Percentiles rank a stretch among this genome's conserved stretches.
Conservation (phyloP, 2,797 vertebrate genomes). For the Pangasius larnaudii region DNA sequence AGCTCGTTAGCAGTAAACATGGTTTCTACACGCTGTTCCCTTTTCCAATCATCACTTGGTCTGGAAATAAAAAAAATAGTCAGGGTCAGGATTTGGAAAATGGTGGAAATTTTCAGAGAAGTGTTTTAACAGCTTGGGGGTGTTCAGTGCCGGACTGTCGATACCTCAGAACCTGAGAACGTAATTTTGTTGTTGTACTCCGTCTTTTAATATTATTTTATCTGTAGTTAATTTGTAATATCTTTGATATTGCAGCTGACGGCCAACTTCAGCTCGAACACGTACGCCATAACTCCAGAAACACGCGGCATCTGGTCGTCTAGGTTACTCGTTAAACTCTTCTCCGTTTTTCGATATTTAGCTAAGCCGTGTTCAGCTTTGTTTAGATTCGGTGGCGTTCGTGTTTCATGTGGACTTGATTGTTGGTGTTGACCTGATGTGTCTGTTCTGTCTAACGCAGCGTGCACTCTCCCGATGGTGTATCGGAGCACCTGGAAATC, state of each 20-base stretch:
- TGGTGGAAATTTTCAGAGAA: too few relatives aligned
- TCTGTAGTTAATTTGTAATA: too few relatives aligned
- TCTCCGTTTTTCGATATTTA: neutral
- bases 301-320: neutral
- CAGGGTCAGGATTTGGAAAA: too few relatives aligned
- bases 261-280: neutral
- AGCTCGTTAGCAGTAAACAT: neutral
- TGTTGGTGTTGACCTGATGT: neutral
- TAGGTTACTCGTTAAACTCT: neutral
- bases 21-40: neutral
- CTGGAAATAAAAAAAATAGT: too few relatives aligned
- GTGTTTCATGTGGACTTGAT: neutral
- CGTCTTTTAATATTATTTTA: too few relatives aligned
- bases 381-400: too few relatives aligned
- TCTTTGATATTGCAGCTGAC: too few relatives aligned
- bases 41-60: too few relatives aligned
- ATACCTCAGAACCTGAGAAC: too few relatives aligned
- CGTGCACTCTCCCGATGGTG: conserved; percentile 71
- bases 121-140: too few relatives aligned
- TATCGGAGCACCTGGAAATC: conserved; percentile 66
- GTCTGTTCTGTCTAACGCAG: conserved; percentile 60
- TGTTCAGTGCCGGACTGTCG: too few relatives aligned
- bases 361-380: neutral
- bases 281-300: neutral
- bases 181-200: too few relatives aligned